Base-by-base conservation (phyloP, 2,797 vertebrate species). In the Eulemur rubriventer region DNA sequence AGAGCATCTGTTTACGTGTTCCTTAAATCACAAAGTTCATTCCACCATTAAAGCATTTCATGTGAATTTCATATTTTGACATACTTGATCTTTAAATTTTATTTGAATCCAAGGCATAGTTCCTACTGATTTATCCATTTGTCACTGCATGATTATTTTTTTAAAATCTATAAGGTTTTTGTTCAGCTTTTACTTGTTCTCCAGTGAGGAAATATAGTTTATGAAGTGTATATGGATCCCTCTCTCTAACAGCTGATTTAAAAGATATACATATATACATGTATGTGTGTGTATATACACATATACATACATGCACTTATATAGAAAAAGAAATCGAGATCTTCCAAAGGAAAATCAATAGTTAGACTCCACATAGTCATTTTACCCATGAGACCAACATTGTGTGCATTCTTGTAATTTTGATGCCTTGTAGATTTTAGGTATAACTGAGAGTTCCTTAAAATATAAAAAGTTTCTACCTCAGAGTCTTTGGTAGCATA, bases 1-100 rank as follows among this genome's bases (percentile, higher is more conserved):
- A 92, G 97, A 92, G 94, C 89, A 95, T 98, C 93, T 98, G 93
- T 97, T 98, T 98, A 98, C 92, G 95, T 98, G 63, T 96, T 97
- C 96, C 98, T 98, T 98, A 97, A 97, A 97, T 94, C 0, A 10
- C 82, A 97, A 91, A 72, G 50, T 81, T 94, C 28, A 1, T 96
- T 86, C 92, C 81, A 96, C 81, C 94, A 86, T 96, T 97, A 96
- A 98, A 75, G 85, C 63, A 79, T 94, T 98, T 97, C 97, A 89
- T 95, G 59, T n/a, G 5, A 78, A 89, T 97, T 94, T 92, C 69
- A 79, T 96, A 73, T 95, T 96, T 75, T 96, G 93, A 96, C 95
- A 95, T 93, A 52, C 43, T 61, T 96, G 73, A 96, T 98, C 96
- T 95, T 85, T 92, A 89, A 83, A 95, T 91, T 97, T 97, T 96